Evolutionary conservation across 1,140 invertebrate genomes (phyloP), one percentile per base, ranked within the genome.

Genomic region (Aricia agestis): DNA sequence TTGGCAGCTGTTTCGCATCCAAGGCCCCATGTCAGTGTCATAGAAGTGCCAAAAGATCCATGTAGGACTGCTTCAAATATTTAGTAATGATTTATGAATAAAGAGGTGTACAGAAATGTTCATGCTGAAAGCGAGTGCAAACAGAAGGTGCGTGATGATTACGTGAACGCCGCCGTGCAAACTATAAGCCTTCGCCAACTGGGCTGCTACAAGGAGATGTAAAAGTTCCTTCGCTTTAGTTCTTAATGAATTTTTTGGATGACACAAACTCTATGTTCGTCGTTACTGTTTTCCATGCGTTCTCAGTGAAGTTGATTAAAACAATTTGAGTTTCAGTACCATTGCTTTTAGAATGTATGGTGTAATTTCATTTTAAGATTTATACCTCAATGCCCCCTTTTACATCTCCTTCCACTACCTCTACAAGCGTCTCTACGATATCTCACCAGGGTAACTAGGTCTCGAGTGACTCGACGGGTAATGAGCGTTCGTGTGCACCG

Each of bases 361-460:
- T 52, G 9, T 13, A 13, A 11, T 52, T 45, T 13, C 9, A 52
- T 52, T 52, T 52, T 52, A 36, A 4, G n/a, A 1, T 52, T 52
- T 15, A 15, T 52, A 52, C 13, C 13, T 52, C 13, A 52, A 15
- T 52, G 13, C 13, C 13, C 9, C 45, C 59, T 63, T 25, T 32
- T 41, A 69, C n/a, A 17, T 69, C 42, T 36, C 58, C 25, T 36
- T 25, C 2, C 7, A 67, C 19, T 31, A 36, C 42, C 11, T 52
- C 42, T 69, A 63, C 25, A 74, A 68, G 68, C 41, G 52, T 52
- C 18, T 57, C 41, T 73, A 78, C 71, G 71, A 75, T 68, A 81
- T 87, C 87, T 92, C 90, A 92, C 92, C 90, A 75, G 90, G 86
- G 79, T 83, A 91, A 78, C 87, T 91, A 74, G 90, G 89, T 70